These are phyloP conservation scores for Synanceia verrucosa DNA, from an alignment of 2,797 vertebrate genomes.

Conservation along the genomic window DNA sequence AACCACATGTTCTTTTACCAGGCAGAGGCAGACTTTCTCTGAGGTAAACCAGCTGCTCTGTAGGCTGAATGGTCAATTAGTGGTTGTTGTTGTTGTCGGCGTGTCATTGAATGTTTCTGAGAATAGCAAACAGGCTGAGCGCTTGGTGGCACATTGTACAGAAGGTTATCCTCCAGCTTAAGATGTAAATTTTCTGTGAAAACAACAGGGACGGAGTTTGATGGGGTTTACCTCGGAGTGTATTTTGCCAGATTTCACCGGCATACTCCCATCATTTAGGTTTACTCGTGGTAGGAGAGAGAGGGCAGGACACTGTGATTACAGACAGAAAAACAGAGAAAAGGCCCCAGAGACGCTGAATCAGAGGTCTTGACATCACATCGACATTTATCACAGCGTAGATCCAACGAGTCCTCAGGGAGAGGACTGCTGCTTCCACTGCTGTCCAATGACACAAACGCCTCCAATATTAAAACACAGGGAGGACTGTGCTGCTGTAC, in stretches of 20 bases:
- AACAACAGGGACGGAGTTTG: not conserved
- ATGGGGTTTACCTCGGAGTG: not conserved
- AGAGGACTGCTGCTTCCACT: constrained; percentile 21
- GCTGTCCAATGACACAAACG: constrained; percentile 18
- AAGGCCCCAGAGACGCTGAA: constrained; percentile 26
- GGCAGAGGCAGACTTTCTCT: constrained; percentile 33
- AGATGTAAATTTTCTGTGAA: not conserved
- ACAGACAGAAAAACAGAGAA: constrained; percentile 25
- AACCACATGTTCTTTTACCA: constrained; percentile 57
- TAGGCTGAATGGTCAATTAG: constrained; percentile 47
- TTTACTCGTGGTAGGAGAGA: constrained; percentile 4
- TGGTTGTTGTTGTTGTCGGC: constrained; percentile 53
- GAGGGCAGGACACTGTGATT: constrained; percentile 1
- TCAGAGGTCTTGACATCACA: constrained; percentile 36
- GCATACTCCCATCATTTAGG: not conserved
- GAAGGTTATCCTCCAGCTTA: not conserved
- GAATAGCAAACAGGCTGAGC: constrained; percentile 38
- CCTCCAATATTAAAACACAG: not conserved
- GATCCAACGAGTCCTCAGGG: constrained; percentile 37
- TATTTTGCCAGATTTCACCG: not conserved
- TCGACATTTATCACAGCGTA: constrained; percentile 30
- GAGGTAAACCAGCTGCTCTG: constrained; percentile 55
- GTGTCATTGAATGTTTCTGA: constrained; percentile 45
- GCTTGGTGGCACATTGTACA: not conserved
- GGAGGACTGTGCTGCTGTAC: not conserved